Base-by-base conservation (phyloP, 2,888 invertebrate species). In the Dynastes maya region DNA sequence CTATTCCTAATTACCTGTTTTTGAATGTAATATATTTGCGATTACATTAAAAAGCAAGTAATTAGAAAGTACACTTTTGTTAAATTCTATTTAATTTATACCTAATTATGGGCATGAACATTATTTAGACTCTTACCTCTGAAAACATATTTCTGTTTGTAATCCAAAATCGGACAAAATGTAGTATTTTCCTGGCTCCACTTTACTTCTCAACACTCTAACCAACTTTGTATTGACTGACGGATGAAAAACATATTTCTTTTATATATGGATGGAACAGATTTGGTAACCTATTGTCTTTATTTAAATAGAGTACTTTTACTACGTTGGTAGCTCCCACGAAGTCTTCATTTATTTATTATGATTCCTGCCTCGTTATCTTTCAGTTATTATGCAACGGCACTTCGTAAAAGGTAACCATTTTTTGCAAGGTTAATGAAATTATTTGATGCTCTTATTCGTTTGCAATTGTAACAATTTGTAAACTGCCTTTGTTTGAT, bases 271-370 rank as follows among this genome's bases (percentile, higher is more conserved):
- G 80, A 82, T 80, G 83, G 83, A 81, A 78, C 82, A 83, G 84
- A 86, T 87, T 88, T 88, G 85, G 87, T 86, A 88, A 88, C 84
- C 87, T 83, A 87, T 88, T 88, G 88, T 87, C 84, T 86, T 85
- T 86, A 86, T 85, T 85, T 86, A 85, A 85, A 84, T 87, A 83
- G 85, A 85, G 86, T 85, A 87, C 86, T 87, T 86, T 86, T 87
- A 86, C 86, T 86, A 85, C 81, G 84, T 81, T 22, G 77, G 83
- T 84, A 82, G 84, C 86, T 87, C 87, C 87, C 87, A 87, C 87
- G 84, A 71, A 49, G 78, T 61, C 61, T 61, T 61, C 72, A 74
- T 45, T 74, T 71, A 71, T 71, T 71, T 74, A 74, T 61, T 74
- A 72, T 74, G 58, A 45, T 74, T 61, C 83, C 82, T 78, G 76